Evolutionary conservation across 2,888 invertebrate species (phyloP).

Genomic region (Xylophagus ater): DNA sequence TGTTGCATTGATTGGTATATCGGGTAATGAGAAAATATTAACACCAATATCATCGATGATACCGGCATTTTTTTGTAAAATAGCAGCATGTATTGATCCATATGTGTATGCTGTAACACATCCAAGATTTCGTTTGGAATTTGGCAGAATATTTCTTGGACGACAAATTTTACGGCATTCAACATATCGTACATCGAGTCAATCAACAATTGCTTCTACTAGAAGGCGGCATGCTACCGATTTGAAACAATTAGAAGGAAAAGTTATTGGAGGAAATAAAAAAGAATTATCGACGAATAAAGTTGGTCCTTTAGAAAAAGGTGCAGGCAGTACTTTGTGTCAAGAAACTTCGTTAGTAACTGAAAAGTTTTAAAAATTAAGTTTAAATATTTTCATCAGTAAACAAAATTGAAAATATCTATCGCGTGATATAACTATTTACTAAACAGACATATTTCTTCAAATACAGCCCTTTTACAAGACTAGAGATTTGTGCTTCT

Average conservation of each 20-base stretch:
- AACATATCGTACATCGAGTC: constrained; percentile 26
- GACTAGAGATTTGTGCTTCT: too few relatives aligned
- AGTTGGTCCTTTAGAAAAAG: too few relatives aligned
- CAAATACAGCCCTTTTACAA: too few relatives aligned
- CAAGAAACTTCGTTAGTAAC: too few relatives aligned
- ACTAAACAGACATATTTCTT: too few relatives aligned
- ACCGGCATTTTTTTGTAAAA: constrained; percentile 69
- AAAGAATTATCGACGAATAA: too few relatives aligned
- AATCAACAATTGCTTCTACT: constrained; percentile 7
- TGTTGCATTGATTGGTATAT: constrained; percentile 62
- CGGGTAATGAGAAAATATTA: constrained; percentile 50
- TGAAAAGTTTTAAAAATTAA: too few relatives aligned
- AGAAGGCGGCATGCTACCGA: constrained; percentile 3
- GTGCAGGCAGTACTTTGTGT: not conserved
- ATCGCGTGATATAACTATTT: too few relatives aligned
- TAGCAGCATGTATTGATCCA: constrained; percentile 70
- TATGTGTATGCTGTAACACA: constrained; percentile 70
- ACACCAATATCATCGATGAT: constrained; percentile 63
- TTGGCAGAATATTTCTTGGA: constrained; percentile 27
- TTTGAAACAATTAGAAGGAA: too few relatives aligned
- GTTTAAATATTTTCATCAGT: too few relatives aligned
- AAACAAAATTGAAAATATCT: too few relatives aligned
- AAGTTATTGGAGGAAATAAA: too few relatives aligned
- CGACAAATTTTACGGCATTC: constrained; percentile 28
- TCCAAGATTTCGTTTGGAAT: constrained; percentile 58